phyloP scores from a whole-genome alignment of 2,888 invertebrate genomes.

The Nephrotoma flavescens region DNA sequence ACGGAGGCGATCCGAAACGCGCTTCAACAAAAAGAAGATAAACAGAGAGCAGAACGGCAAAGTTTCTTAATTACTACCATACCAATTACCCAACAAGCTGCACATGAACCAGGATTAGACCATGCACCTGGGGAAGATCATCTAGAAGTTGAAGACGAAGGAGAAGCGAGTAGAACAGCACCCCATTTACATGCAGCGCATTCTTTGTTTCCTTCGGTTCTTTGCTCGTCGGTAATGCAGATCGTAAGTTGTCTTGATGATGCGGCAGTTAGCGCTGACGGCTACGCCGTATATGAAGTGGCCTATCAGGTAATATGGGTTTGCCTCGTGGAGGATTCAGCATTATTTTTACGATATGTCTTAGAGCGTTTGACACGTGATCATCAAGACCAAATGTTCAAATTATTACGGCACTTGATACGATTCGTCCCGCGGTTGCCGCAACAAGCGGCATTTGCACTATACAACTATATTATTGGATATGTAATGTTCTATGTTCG shows the following conservation, averaged over 20 bases:
- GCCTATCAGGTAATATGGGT: constrained; percentile 96
- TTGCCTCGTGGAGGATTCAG: constrained; percentile 95
- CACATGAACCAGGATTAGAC: constrained; percentile 85
- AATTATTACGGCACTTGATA: constrained; percentile 78
- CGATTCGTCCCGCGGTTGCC: constrained; percentile 86
- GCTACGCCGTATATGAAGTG: constrained; percentile 91
- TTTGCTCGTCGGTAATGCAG: constrained; percentile 91
- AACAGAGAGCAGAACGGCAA: constrained; percentile 85
- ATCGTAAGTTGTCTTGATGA: constrained; percentile 92
- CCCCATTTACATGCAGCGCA: constrained; percentile 86
- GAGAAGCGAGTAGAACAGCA: constrained; percentile 54
- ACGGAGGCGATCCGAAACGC: constrained; percentile 95
- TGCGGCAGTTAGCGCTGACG: constrained; percentile 85
- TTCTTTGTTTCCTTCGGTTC: constrained; percentile 88
- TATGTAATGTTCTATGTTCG: constrained; percentile 99
- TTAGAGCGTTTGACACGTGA: constrained; percentile 88
- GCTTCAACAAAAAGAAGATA: constrained; percentile 88
- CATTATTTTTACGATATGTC: constrained; percentile 87
- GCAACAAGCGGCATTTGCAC: constrained; percentile 92
- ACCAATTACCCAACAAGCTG: constrained; percentile 87
- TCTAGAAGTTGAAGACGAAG: constrained; percentile 51
- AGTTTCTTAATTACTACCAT: constrained; percentile 92
- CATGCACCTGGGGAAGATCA: constrained; percentile 73
- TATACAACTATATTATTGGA: constrained; percentile 98
- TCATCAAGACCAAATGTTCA: constrained; percentile 89